These are phyloP conservation scores for Hemiscyllium ocellatum DNA, from an alignment of 2,113 vertebrate genomes.

Conservation along the genomic window DNA sequence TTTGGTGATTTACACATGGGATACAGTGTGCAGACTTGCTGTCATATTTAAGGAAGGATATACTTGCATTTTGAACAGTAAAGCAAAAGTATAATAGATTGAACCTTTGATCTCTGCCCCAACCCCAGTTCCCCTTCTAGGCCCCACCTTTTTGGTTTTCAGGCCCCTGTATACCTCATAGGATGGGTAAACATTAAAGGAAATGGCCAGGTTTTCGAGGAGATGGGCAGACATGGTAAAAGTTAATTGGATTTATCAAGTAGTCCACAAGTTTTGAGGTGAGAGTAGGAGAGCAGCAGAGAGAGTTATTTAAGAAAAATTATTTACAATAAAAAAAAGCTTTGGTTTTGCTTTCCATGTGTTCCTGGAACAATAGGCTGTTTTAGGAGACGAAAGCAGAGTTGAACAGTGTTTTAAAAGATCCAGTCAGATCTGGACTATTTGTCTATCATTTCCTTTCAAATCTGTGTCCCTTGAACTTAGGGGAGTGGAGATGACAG, in stretches of 20 bases:
- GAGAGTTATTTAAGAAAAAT: neutral
- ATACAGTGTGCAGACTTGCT: no score
- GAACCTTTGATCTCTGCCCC: no score
- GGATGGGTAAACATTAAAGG: neutral
- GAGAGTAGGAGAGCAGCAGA: neutral
- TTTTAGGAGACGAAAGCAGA: neutral
- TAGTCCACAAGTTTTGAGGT: neutral
- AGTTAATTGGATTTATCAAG: neutral
- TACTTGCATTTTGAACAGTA: no score
- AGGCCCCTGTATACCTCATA: no score
- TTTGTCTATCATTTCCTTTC: neutral
- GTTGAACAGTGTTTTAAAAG: neutral
- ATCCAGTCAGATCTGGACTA: neutral
- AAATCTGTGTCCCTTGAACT: neutral
- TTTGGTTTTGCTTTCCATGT: neutral
- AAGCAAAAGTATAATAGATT: no score
- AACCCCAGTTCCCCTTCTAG: no score
- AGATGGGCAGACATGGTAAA: neutral
- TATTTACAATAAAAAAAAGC: neutral
- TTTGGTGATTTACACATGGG: no score
- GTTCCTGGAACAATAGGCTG: neutral
- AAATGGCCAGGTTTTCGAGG: neutral
- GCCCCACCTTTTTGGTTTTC: no score
- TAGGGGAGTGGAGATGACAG: neutral
- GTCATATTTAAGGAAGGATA: no score